These are phyloP conservation scores for Pammene aurita DNA, from an alignment of 2,888 invertebrate genomes.

Conservation along the genomic window DNA sequence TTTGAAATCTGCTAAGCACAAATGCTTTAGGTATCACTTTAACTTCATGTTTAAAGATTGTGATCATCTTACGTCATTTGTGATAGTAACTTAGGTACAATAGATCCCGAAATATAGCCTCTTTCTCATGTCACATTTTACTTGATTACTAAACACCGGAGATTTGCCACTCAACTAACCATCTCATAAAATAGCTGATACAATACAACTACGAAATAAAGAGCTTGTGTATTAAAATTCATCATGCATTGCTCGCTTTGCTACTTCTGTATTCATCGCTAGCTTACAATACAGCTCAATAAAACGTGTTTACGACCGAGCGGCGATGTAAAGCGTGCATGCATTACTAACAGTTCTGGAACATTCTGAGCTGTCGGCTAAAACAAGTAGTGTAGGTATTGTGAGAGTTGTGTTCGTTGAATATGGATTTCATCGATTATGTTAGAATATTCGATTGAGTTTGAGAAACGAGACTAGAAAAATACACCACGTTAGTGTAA, in stretches of 20 bases:
- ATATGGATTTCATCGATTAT: neutral
- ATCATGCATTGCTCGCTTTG: slow-evolving; percentile 62
- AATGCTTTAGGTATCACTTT: too few species aligned
- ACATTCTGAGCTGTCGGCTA: slow-evolving; percentile 1
- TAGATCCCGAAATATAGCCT: too few species aligned
- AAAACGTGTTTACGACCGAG: slow-evolving; percentile 71
- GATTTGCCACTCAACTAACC: too few species aligned
- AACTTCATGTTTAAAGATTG: too few species aligned
- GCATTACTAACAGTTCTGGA: slow-evolving; percentile 58
- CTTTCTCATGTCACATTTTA: too few species aligned
- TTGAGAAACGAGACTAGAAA: neutral
- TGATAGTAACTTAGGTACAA: too few species aligned
- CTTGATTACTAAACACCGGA: too few species aligned
- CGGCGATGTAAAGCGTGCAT: slow-evolving; percentile 66
- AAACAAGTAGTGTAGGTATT: neutral
- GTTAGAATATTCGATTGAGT: neutral
- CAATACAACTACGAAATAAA: neutral
- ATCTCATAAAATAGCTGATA: too few species aligned
- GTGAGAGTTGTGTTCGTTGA: neutral
- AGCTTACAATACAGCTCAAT: slow-evolving; percentile 67
- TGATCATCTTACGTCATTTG: too few species aligned
- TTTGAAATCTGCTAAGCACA: too few species aligned
- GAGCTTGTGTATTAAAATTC: slow-evolving; percentile 58
- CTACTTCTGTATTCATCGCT: slow-evolving; percentile 72
- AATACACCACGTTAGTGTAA: neutral